These are phyloP conservation scores for Xestia ashworthii DNA, from an alignment of 2,888 invertebrate species.

Conservation along the genomic window DNA sequence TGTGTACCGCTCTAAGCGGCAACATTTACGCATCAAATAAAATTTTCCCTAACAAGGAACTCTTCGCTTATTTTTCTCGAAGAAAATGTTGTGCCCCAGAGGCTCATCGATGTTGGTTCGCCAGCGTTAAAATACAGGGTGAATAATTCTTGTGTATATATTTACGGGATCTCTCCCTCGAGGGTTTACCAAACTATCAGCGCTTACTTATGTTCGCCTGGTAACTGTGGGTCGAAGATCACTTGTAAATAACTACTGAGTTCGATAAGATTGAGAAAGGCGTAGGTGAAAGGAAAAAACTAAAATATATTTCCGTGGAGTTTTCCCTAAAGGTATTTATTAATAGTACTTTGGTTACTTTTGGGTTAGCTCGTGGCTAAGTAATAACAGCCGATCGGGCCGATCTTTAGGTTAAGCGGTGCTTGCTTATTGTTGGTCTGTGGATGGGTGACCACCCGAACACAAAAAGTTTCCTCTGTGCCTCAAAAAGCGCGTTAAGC, in stretches of 20 bases:
- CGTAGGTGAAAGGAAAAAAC: not conserved
- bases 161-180: constrained; percentile 41
- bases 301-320: not conserved
- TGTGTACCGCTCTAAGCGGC: not conserved
- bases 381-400: too few species aligned
- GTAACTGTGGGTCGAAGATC: constrained; percentile 42
- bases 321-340: not conserved
- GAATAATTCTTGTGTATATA: constrained; percentile 55
- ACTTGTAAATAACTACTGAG: constrained; percentile 44
- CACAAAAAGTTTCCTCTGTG: too few species aligned
- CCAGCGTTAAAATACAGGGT: constrained; percentile 57
- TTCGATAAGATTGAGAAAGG: constrained; percentile 14
- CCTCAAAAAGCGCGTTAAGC: too few species aligned
- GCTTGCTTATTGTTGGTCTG: too few species aligned
- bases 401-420: too few species aligned
- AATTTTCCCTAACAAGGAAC: constrained; percentile 42
- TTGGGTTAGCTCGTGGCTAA: too few species aligned
- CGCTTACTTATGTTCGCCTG: constrained; percentile 34
- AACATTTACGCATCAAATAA: constrained; percentile 48
- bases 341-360: not conserved
- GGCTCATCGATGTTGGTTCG: constrained; percentile 52
- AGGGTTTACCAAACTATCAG: constrained; percentile 52
- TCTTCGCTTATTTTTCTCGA: constrained; percentile 51
- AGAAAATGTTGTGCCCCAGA: constrained; percentile 48
- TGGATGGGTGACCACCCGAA: too few species aligned